Percentiles rank a stretch among this genome's conserved stretches.
These are phyloP conservation scores for Cyphomyrus discorhynchus DNA, from an alignment of 2,113 vertebrate species.

Conservation along the genomic window DNA sequence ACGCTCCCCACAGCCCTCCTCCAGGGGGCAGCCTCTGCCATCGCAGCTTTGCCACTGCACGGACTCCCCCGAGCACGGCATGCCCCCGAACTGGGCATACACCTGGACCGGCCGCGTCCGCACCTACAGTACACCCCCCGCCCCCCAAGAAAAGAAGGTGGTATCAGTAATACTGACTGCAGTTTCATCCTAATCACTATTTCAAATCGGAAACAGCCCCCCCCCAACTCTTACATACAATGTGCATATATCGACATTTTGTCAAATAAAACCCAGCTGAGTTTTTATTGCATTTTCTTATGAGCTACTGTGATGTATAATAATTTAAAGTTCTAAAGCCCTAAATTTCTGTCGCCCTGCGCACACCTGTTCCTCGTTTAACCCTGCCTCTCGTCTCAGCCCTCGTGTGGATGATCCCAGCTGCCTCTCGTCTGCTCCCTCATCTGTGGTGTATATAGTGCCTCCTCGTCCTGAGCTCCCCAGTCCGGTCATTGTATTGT, in stretches of 20 bases:
- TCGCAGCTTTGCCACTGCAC: slow-evolving; percentile 62
- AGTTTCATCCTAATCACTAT: not conserved
- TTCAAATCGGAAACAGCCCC: not conserved
- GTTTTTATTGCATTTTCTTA: not conserved
- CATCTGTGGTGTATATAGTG: too few relatives aligned
- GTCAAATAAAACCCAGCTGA: not conserved
- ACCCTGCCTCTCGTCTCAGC: too few relatives aligned
- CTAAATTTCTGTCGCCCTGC: not conserved
- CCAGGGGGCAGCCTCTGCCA: slow-evolving; percentile 67
- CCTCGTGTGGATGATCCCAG: too few relatives aligned
- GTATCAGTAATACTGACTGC: not conserved
- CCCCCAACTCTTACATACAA: not conserved
- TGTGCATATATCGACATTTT: not conserved
- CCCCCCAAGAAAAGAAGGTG: not conserved
- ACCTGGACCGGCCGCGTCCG: slow-evolving; percentile 60
- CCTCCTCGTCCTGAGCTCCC: too few relatives aligned
- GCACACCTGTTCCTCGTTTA: too few relatives aligned
- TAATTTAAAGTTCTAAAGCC: not conserved
- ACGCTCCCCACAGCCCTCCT: slow-evolving; percentile 73
- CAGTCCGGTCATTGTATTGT: too few relatives aligned
- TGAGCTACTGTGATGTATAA: not conserved
- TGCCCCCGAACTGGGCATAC: slow-evolving; percentile 78
- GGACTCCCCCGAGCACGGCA: slow-evolving; percentile 56
- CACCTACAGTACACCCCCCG: slow-evolving; percentile 59
- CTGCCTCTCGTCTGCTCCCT: too few relatives aligned